Conservation (phyloP, 1,140 invertebrate species). For the Aphidius gifuensis region DNA sequence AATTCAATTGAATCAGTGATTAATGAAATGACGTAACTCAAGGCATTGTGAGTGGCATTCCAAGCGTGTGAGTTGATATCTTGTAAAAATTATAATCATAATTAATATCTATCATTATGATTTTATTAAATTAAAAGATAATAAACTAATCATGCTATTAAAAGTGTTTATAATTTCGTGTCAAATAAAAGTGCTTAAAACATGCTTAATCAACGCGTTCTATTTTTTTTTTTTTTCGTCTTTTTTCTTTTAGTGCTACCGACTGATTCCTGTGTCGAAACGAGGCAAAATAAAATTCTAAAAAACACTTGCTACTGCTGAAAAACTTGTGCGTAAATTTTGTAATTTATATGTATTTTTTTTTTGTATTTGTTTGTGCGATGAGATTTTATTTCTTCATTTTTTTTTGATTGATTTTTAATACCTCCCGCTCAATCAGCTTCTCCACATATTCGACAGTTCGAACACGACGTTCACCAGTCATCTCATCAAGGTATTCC, state of each 20-base stretch:
- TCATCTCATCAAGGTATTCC: constrained; percentile 81
- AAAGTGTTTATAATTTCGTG: background rate
- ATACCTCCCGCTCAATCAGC: constrained; percentile 92
- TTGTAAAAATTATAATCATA: constrained; percentile 38
- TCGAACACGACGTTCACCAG: constrained; percentile 79
- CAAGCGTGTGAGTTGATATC: constrained; percentile 45
- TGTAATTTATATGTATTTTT: background rate
- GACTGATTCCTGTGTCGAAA: no score
- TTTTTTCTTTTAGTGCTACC: no score
- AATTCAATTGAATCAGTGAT: constrained; percentile 38
- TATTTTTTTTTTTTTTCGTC: no score
- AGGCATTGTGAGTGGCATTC: constrained; percentile 49
- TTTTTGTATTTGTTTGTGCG: constrained; percentile 5
- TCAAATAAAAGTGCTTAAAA: background rate
- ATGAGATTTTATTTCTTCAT: constrained; percentile 5
- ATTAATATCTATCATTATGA: constrained; percentile 8
- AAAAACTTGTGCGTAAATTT: background rate
- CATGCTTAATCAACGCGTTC: no score
- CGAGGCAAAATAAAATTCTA: no score
- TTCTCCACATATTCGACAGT: constrained; percentile 92
- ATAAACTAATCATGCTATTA: constrained; percentile 8
- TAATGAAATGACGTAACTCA: constrained; percentile 42
- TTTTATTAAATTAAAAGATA: background rate
- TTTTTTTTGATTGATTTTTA: constrained; percentile 17
- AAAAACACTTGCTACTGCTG: no score